Conservation (phyloP, 2,113 vertebrate genomes). For the Gavialis gangeticus region DNA sequence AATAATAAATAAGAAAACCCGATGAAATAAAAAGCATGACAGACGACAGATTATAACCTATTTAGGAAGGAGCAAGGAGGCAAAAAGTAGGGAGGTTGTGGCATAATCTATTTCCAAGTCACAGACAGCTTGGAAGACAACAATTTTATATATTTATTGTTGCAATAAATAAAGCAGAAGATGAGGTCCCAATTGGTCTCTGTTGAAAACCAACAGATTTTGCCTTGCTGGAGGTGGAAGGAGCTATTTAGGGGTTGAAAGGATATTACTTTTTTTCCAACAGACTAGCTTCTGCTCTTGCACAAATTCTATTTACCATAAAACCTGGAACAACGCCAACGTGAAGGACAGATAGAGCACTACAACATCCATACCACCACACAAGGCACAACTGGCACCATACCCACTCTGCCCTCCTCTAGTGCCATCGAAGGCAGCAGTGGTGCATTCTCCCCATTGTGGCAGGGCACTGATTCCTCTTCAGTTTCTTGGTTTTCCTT, state of each 20-base stretch:
- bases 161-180: not conserved
- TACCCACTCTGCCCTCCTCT: not conserved
- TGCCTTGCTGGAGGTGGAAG: not conserved
- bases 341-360: not conserved
- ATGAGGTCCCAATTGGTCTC: not conserved
- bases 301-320: not conserved
- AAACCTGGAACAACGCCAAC: not conserved
- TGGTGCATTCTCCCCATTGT: not conserved
- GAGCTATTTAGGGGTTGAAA: not conserved
- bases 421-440: not conserved
- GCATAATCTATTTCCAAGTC: not conserved
- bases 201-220: not conserved
- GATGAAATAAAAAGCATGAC: not conserved
- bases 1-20: not conserved
- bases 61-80: not conserved
- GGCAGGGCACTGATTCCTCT: not conserved
- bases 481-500: not conserved
- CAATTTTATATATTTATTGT: not conserved
- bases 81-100: not conserved
- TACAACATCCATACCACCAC: not conserved
- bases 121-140: not conserved
- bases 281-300: not conserved
- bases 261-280: not conserved
- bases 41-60: not conserved
- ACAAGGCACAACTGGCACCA: not conserved